Evolutionary conservation across 2,113 vertebrate genomes (phyloP), one percentile per base, ranked within the genome.

Genomic region (Paramisgurnus dabryanus): DNA sequence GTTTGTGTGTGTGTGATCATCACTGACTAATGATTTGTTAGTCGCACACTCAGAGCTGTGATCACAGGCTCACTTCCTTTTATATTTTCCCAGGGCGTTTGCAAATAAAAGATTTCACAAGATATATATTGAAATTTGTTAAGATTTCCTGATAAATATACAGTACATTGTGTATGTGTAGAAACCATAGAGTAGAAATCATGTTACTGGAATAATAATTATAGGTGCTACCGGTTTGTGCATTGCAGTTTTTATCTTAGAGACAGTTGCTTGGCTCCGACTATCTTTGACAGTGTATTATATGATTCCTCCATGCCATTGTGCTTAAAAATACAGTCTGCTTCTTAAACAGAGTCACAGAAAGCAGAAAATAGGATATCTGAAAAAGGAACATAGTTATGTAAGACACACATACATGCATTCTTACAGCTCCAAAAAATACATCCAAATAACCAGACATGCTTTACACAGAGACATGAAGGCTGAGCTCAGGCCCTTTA

Each of bases 301-400:
- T 58, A 78, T 4, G 69, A 75, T 78, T 49, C 64, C 65, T 76
- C 78, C 70, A 18, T 80, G 66, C 45, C 63, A 80, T 71, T 61
- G 70, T 81, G 79, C 80, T 76, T 84, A 68, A 79, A 84, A 84
- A 84, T 81, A 78, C 75, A 82, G 76, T 70, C 79, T 79, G 83
- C 68, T 57, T 75, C 58, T 74, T 18, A 72, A 41, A 57, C 47
- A 84, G 67, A 50, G 76, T 84, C 68, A 68, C 75, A 81, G 75
- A 74, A 75, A 84, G 79, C 75, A 68, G 65, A 78, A 84, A 81
- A 84, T 74, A 81, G 69, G 79, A 81, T 57, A 84, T 81, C 79
- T 78, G 75, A 81, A 84, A 81, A 18, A 78, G 75, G 69, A 84
- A 80, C 77, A 76, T 71, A 47, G 64, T 79, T 81, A 78, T 79